Evolutionary conservation across 2,797 vertebrate genomes (phyloP), one percentile per base, ranked within the genome.

Genomic region (Euphonia xanthogaster): DNA sequence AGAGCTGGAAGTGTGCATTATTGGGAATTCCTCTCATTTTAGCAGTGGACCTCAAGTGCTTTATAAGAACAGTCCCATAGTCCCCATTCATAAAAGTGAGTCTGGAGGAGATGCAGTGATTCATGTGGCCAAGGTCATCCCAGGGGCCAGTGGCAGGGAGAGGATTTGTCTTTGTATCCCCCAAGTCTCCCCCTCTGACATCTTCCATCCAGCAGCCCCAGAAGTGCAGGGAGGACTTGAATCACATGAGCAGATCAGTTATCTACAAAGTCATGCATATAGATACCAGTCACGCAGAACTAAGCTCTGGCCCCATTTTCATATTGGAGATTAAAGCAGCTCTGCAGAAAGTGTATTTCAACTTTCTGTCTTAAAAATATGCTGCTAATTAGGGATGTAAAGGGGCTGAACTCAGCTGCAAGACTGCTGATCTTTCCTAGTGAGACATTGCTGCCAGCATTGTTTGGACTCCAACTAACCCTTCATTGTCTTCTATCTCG

Each of bases 321-420:
- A 77, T 86, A 55, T 0, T 60, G 82, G 61, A 95, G 92, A 97
- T 95, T 71, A 91, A 94, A 88, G 73, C 80, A 82, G 79, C 86
- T 84, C 94, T 91, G 95, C 85, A 78, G 66, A 95, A 95, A 93
- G 84, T 94, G 77, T 70, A 88, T 96, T 96, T 96, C 93, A 96
- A 94, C 76, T 97, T 95, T 94, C 68, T 90, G 94, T 92, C 91
- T 94, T 92, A 78, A 91, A 96, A 96, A 96, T 96, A 68, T 94
- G 91, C 89, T 94, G 96, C 71, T 94, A 96, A 96, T 96, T 95
- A 97, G 87, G 80, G 79, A 90, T 90, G 88, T 96, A 80, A 93
- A 94, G 94, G 90, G 86, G 74, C 91, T 94, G 88, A 88, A 94
- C 79, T 93, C 90, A 90, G 77, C 94, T 95, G 77, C 91, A 88